These are phyloP conservation scores for Phasia obesa DNA, from an alignment of 2,888 invertebrate species.

Conservation along the genomic window DNA sequence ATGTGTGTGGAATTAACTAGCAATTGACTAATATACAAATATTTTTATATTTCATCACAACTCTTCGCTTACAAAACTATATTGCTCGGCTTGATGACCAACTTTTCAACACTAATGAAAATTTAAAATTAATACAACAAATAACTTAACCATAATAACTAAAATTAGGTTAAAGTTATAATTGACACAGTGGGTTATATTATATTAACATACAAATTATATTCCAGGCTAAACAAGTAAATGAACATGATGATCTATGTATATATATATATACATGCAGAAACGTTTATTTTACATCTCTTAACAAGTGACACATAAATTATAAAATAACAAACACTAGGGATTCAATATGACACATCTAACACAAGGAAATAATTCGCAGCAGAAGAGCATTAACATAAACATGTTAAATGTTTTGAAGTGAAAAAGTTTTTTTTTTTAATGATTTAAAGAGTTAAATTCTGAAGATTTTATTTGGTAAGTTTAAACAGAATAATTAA, in stretches of 20 bases:
- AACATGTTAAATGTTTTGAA: neutral
- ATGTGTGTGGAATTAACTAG: too few species aligned
- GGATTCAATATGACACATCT: slow-evolving; percentile 8
- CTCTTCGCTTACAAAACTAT: neutral
- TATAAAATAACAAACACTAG: slow-evolving; percentile 30
- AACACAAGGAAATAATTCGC: slow-evolving; percentile 37
- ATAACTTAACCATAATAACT: slow-evolving; percentile 39
- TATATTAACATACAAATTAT: slow-evolving; percentile 39
- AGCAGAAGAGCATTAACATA: neutral
- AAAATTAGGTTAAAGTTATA: slow-evolving; percentile 54
- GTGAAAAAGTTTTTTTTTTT: too few species aligned
- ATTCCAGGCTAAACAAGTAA: neutral
- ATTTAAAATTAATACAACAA: slow-evolving; percentile 15
- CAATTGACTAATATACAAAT: too few species aligned
- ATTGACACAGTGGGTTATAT: slow-evolving; percentile 48
- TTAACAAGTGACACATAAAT: slow-evolving; percentile 43
- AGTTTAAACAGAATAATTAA: too few species aligned
- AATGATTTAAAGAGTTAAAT: too few species aligned
- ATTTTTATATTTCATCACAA: too few species aligned
- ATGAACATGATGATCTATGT: neutral
- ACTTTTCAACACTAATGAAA: slow-evolving; percentile 15
- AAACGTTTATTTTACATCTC: neutral
- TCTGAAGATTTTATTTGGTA: too few species aligned
- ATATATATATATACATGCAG: neutral
- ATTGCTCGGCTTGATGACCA: neutral